These are phyloP conservation scores for Heptranchias perlo DNA, from an alignment of 2,113 vertebrate genomes.

Conservation along the genomic window DNA sequence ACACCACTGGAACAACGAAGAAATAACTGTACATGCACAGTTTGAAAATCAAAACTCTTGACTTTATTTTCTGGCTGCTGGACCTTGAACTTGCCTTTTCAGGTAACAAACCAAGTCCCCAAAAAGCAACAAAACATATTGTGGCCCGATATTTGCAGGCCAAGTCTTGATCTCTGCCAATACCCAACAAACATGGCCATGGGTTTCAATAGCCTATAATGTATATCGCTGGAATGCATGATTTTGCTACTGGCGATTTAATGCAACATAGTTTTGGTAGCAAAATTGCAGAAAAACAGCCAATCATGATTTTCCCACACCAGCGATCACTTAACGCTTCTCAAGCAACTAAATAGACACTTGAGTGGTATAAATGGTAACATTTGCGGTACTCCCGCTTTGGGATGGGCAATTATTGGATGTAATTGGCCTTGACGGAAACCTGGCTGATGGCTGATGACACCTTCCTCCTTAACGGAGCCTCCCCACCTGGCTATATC, in stretches of 20 bases:
- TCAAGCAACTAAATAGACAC: not conserved
- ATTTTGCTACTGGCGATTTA: not conserved
- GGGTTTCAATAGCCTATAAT: not conserved
- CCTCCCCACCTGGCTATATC: no score
- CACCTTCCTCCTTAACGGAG: no score
- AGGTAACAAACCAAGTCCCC: not conserved
- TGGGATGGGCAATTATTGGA: not conserved
- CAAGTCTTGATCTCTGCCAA: not conserved
- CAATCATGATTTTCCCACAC: not conserved
- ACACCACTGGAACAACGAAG: not conserved
- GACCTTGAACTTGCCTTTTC: not conserved
- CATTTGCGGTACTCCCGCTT: not conserved
- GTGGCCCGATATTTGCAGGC: not conserved
- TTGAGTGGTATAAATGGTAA: not conserved
- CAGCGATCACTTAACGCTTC: not conserved
- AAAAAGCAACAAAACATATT: not conserved
- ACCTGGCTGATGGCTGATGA: no score
- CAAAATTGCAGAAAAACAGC: not conserved
- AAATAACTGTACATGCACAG: not conserved
- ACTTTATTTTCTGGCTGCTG: not conserved
- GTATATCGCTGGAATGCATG: not conserved
- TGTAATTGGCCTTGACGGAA: no score
- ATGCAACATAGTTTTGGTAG: not conserved
- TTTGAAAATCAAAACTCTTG: not conserved
- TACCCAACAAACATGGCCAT: not conserved